Conservation (phyloP, 2,797 vertebrate species). For the Denticeps clupeoides region DNA sequence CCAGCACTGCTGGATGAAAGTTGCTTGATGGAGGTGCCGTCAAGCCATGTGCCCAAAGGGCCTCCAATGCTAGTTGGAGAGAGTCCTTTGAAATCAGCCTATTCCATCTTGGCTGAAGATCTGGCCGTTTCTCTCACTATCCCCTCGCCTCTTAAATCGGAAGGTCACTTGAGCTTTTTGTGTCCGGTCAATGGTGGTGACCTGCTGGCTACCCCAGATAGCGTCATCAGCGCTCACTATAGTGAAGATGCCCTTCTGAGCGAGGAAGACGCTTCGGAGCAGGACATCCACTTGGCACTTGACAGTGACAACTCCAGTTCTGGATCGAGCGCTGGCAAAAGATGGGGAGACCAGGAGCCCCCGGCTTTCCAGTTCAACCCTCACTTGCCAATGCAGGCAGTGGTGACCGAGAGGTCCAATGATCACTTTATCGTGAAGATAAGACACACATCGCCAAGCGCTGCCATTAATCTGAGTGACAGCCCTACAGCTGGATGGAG, state of each 20-base stretch:
- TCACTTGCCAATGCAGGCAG: conserved; percentile 84
- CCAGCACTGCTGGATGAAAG: conserved; percentile 86
- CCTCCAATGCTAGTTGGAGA: conserved; percentile 31
- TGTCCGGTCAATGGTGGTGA: conserved; percentile 55
- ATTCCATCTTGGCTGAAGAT: conserved; percentile 85
- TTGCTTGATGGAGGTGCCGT: conserved; percentile 83
- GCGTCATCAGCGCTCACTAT: conserved; percentile 79
- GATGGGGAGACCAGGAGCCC: conserved; percentile 31
- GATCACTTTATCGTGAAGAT: conserved; percentile 95
- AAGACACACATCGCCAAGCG: conserved; percentile 49
- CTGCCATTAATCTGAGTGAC: neutral
- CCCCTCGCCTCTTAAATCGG: conserved; percentile 92
- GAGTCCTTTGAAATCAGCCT: conserved; percentile 49
- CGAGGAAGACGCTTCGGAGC: conserved; percentile 82
- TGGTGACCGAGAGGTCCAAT: conserved; percentile 92
- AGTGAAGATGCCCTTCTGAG: conserved; percentile 83
- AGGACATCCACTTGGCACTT: conserved; percentile 86
- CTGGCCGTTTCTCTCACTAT: conserved; percentile 92
- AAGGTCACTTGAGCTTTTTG: conserved; percentile 88
- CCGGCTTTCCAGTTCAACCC: conserved; percentile 72
- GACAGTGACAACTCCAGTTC: conserved; percentile 90
- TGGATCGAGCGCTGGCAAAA: conserved; percentile 61
- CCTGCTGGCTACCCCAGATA: conserved; percentile 64
- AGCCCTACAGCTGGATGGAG: conserved; percentile 25
- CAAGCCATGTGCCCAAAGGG: conserved; percentile 42